Evolutionary conservation across 92 coral and sea anemone species (phyloP), one percentile per base, ranked within the genome.

Genomic region (Palythoa heliodiscus): DNA sequence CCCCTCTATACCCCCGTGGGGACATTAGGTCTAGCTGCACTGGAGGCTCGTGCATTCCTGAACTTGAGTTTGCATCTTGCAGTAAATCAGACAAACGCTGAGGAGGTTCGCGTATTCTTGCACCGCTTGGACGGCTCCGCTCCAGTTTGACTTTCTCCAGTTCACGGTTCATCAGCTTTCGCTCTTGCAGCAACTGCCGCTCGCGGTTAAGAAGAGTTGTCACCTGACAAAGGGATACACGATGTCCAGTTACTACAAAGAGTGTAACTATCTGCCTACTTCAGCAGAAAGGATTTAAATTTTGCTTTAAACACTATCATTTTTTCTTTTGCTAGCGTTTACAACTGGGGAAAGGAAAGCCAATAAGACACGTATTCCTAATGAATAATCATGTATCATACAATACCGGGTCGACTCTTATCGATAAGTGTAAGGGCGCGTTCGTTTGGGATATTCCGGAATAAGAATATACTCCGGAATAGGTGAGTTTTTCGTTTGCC

Each of bases 201-300:
- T 97, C 99, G 52, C 99, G 98, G 83, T 93, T 89, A 0, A 97
- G 89, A 20, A 97, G 93, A 35, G 98, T 95, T 35, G 96, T 86
- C 3, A 97, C 99, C 99, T 97, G 77, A 23, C 52, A 79, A 19
- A 16, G 43, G n/a, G 35, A 40, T 7, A 20, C 6, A 16, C 52
- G 20, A 63, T 8, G 29, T 19, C 35, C 69, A n/a, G 9, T 63
- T 63, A n/a, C 20, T 58, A 1, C n/a, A 15, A 5, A n/a, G 20
- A 58, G 5, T 15, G 7, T 13, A 14, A 58, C 22, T 5, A 54
- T 54, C 16, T 17, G 12, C 12, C 16, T 5, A 54, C 3, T 54
- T 15, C 50, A 43, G 50, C 9, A 43, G 3, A 43, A 43, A 43
- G 50, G 9, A 43, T 43, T 29, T 29, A 29, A 29, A 29, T 29